Conservation (phyloP, 1,140 invertebrate genomes). For the Drosophila dunni region DNA sequence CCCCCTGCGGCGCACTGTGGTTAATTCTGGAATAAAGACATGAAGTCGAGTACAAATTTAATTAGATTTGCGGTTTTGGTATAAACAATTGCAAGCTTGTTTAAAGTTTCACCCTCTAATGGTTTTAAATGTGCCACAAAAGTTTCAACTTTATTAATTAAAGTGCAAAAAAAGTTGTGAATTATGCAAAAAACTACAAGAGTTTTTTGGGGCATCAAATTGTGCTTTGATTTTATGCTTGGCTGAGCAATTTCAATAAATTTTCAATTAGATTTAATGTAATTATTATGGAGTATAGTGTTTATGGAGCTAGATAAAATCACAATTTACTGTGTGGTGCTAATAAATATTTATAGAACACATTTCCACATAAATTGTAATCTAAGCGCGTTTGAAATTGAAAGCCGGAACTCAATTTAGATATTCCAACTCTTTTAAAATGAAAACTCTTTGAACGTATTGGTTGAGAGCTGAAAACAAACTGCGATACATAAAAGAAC, state of each 20-base stretch:
- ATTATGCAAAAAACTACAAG: no score
- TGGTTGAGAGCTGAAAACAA: background rate
- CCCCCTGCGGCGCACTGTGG: constrained; percentile 3
- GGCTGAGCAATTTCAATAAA: background rate
- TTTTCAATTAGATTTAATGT: background rate
- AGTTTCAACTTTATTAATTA: constrained; percentile 12
- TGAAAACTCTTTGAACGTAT: background rate
- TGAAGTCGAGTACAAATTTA: constrained; percentile 40
- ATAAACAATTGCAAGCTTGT: constrained; percentile 12
- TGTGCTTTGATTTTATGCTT: background rate
- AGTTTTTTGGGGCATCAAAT: background rate
- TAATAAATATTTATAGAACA: background rate
- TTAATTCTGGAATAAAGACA: constrained; percentile 12
- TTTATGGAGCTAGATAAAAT: background rate
- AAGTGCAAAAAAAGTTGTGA: constrained; percentile 1
- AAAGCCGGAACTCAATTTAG: background rate
- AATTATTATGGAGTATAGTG: background rate
- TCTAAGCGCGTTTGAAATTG: background rate
- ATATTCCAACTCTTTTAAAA: background rate
- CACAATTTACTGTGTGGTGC: background rate
- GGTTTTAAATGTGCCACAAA: constrained; percentile 10
- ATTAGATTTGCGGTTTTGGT: constrained; percentile 42
- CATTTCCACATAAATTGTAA: background rate
- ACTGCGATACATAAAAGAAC: background rate
- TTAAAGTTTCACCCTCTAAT: background rate